Conservation (phyloP, 2,113 vertebrate genomes). For the Laticauda colubrina region DNA sequence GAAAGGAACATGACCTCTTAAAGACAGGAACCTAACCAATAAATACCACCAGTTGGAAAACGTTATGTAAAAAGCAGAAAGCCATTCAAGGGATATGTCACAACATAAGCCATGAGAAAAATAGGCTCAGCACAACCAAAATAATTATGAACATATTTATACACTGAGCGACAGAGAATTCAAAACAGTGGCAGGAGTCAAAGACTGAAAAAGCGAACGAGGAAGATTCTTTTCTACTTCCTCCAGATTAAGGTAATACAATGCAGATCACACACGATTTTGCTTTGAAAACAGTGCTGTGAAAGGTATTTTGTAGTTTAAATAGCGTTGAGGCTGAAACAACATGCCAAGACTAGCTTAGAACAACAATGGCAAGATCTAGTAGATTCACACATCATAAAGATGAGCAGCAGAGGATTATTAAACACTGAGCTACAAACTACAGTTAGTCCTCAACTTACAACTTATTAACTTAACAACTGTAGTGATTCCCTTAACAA, state of each 20-base stretch:
- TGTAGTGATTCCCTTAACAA: too few relatives aligned
- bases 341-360: background rate
- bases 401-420: background rate
- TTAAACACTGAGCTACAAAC: background rate
- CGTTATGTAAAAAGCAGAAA: background rate
- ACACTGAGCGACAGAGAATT: background rate
- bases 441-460: background rate
- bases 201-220: background rate
- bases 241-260: background rate
- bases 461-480: too few relatives aligned
- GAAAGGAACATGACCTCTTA: background rate
- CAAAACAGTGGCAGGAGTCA: background rate
- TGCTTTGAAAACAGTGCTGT: background rate
- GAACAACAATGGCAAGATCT: background rate
- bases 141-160: background rate
- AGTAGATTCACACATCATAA: background rate
- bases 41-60: background rate
- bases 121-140: background rate
- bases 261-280: background rate
- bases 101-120: background rate
- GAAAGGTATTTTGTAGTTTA: background rate
- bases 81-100: background rate
- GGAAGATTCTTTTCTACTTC: background rate
- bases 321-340: background rate
- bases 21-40: background rate